A percentile compares a stretch with the other conserved stretches of the same genome.
These are phyloP conservation scores for Campopleginae sp. DNA, from an alignment of 2,888 invertebrate genomes.

Conservation along the genomic window DNA sequence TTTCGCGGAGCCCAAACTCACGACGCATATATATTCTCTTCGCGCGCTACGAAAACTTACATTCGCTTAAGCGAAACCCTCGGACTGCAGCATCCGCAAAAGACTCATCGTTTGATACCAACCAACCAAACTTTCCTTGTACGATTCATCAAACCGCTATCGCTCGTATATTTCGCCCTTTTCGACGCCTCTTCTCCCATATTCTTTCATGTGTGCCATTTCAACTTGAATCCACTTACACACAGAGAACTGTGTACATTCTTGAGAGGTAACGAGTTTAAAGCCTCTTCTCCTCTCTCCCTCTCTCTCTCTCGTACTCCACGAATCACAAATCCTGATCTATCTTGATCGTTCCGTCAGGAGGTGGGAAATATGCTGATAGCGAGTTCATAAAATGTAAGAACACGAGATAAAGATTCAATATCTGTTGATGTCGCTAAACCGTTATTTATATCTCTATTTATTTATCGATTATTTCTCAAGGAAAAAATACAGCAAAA, in stretches of 20 bases:
- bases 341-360: constrained; percentile 54
- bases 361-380: constrained; percentile 48
- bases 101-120: constrained; percentile 63
- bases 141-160: constrained; percentile 79
- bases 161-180: constrained; percentile 77
- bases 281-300: constrained; percentile 12
- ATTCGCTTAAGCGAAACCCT: constrained; percentile 9
- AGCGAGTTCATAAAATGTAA: constrained; percentile 30
- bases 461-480: constrained; percentile 10
- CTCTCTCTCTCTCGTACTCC: constrained; percentile 37
- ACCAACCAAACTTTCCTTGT: constrained; percentile 67
- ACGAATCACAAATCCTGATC: constrained; percentile 61
- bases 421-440: constrained; percentile 3
- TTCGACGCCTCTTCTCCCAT: constrained; percentile 58
- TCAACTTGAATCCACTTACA: background rate
- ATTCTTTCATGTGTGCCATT: constrained; percentile 7
- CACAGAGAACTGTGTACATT: constrained; percentile 15
- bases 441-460: constrained; percentile 6
- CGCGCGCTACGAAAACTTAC: constrained; percentile 15
- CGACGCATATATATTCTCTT: constrained; percentile 56
- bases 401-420: constrained; percentile 27
- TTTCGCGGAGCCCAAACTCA: constrained; percentile 77
- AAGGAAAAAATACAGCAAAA: background rate
- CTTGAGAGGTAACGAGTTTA: constrained; percentile 34
- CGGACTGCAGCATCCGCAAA: constrained; percentile 26